Evolutionary conservation across 2,113 vertebrate species (phyloP).

Genomic region (Anoplopoma fimbria): DNA sequence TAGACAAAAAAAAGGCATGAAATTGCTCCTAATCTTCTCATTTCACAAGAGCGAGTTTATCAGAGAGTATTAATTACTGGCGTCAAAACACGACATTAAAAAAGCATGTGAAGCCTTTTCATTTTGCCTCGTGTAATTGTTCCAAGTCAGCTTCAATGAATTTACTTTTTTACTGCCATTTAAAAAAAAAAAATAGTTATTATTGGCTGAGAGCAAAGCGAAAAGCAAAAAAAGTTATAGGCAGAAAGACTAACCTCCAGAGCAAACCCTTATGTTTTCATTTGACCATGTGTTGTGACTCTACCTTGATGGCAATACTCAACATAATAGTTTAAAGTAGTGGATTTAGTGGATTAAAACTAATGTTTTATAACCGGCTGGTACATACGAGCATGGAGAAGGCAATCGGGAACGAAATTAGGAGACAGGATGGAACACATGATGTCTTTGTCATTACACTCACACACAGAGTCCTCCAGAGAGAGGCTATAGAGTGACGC

Average conservation of each 20-base stretch:
- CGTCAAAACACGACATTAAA: neutral
- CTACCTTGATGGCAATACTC: no score
- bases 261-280: neutral
- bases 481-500: conserved; percentile 30
- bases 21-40: neutral
- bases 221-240: neutral
- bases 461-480: conserved; percentile 12
- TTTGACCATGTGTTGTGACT: neutral
- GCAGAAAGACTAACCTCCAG: neutral
- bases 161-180: neutral
- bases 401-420: neutral
- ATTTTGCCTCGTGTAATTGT: neutral
- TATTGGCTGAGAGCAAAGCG: neutral
- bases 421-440: neutral
- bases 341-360: neutral
- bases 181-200: neutral
- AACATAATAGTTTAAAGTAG: neutral
- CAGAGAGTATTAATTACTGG: neutral
- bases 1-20: conserved; percentile 6
- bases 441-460: no score
- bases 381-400: neutral
- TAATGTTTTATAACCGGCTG: no score
- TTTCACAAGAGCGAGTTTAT: neutral
- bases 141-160: neutral
- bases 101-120: neutral